Percentiles rank a stretch among this genome's conserved stretches.
phyloP scores from a whole-genome alignment of 1,140 invertebrate species.

The Cotesia vestalis region DNA sequence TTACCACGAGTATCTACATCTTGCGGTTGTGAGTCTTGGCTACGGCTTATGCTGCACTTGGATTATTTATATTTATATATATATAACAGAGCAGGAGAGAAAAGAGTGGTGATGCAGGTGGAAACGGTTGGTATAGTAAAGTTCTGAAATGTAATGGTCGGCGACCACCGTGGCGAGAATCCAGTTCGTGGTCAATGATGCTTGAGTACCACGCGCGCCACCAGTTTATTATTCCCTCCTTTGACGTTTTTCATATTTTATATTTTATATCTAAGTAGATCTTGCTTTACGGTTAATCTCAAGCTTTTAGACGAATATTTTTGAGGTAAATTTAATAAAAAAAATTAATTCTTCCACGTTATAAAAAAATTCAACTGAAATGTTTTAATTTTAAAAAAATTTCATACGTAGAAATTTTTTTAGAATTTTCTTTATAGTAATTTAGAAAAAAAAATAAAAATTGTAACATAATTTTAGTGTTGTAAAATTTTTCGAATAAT shows the following conservation, averaged over 20 bases:
- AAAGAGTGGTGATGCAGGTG: neutral
- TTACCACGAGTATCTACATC: neutral
- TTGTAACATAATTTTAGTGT: too few species aligned
- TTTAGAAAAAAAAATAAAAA: too few species aligned
- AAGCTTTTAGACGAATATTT: neutral
- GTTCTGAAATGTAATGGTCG: constrained; percentile 24
- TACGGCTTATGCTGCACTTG: too few species aligned
- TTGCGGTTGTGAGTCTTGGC: neutral
- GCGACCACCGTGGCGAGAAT: constrained; percentile 29
- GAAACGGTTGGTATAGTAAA: constrained; percentile 14
- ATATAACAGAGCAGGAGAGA: neutral
- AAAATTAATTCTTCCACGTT: too few species aligned
- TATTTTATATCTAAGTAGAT: neutral
- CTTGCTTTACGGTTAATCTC: neutral
- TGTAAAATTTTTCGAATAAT: too few species aligned
- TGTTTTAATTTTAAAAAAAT: too few species aligned
- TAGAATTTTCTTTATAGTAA: too few species aligned
- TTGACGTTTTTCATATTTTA: constrained; percentile 10
- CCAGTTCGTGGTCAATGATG: constrained; percentile 27
- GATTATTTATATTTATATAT: neutral
- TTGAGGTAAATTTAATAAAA: too few species aligned
- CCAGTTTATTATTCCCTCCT: constrained; percentile 17
- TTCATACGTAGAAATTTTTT: too few species aligned
- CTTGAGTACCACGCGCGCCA: constrained; percentile 24
- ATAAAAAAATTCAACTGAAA: too few species aligned